These are phyloP conservation scores for Bucco capensis DNA, from an alignment of 2,113 vertebrate species.

Conservation along the genomic window DNA sequence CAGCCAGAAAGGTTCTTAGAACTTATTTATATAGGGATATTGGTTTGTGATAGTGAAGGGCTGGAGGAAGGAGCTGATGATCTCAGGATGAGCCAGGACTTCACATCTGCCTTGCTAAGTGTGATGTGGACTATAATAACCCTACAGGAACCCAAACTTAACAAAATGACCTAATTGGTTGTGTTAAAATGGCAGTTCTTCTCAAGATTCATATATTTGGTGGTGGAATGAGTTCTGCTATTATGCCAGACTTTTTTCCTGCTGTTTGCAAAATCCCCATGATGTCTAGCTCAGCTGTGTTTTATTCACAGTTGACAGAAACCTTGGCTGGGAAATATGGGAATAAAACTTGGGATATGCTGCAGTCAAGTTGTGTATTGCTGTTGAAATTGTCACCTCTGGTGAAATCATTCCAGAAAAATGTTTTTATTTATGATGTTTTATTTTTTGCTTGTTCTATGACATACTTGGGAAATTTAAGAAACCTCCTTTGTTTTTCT, in stretches of 20 bases:
- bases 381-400: conserved; percentile 20
- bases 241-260: background rate
- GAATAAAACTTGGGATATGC: background rate
- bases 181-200: background rate
- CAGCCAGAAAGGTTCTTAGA: background rate
- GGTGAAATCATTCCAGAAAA: background rate
- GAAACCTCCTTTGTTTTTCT: conserved; percentile 31
- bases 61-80: background rate
- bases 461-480: background rate
- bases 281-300: background rate
- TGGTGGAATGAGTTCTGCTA: background rate
- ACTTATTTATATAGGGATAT: background rate
- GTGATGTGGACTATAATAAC: background rate
- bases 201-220: background rate
- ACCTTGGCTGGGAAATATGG: background rate
- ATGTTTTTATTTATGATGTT: background rate
- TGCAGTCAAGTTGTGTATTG: background rate
- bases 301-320: conserved; percentile 1
- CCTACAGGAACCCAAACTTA: background rate
- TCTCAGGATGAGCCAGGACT: background rate
- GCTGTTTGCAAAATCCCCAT: background rate
- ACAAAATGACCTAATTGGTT: background rate
- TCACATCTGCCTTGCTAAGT: background rate
- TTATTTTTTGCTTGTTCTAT: conserved; percentile 26
- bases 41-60: background rate